Conservation (phyloP, 2,113 vertebrate species). For the Bettongia penicillata region DNA sequence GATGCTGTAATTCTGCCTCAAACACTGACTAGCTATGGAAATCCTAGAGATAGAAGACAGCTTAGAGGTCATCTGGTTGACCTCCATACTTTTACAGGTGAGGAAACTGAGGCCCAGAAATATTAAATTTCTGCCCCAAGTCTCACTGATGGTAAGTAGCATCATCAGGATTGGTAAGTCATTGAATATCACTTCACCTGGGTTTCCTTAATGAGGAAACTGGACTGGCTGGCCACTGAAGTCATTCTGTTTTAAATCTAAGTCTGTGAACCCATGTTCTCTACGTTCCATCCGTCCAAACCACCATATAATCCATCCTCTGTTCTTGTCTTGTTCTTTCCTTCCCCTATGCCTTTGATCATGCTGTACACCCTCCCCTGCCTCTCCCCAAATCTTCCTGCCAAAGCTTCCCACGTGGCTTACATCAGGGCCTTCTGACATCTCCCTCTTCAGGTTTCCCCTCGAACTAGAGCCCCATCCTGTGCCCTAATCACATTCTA, state of each 20-base stretch:
- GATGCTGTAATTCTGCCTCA: too few relatives aligned
- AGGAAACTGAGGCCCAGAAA: not conserved
- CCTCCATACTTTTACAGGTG: constrained; percentile 31
- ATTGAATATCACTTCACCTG: too few relatives aligned
- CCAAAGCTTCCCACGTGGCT: not conserved
- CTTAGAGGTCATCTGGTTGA: too few relatives aligned
- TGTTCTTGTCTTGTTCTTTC: not conserved
- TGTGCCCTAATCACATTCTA: not conserved
- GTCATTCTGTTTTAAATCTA: not conserved
- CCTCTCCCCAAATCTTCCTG: too few relatives aligned
- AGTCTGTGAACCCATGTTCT: not conserved
- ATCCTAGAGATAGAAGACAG: too few relatives aligned
- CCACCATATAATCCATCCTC: not conserved
- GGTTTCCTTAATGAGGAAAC: too few relatives aligned
- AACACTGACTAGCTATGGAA: too few relatives aligned
- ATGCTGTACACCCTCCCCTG: not conserved
- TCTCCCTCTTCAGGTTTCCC: not conserved
- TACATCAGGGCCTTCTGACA: not conserved
- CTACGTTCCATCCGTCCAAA: not conserved
- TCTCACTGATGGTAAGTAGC: not conserved
- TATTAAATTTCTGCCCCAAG: not conserved
- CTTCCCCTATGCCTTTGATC: not conserved
- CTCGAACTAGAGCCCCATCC: too few relatives aligned
- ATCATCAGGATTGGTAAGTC: not conserved
- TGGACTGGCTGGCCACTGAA: too few relatives aligned